Percentiles rank a stretch among this genome's conserved stretches.
phyloP scores from a whole-genome alignment of 2,113 vertebrate genomes.

The Alaudala cheleensis region DNA sequence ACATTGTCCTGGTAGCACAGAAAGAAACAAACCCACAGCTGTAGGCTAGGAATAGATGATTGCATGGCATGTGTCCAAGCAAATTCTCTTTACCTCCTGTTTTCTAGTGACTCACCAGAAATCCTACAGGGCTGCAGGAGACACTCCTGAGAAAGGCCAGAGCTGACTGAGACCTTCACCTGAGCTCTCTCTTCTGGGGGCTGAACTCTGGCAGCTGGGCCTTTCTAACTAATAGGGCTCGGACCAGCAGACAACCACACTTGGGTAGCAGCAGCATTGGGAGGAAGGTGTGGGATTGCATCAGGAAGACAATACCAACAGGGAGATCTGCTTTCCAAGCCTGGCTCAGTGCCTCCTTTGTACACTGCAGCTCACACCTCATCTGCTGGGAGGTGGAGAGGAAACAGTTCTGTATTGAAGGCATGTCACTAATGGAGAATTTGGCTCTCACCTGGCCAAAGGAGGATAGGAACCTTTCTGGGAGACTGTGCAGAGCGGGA shows the following conservation, averaged over 20 bases:
- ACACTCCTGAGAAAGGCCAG: not conserved
- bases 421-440: not conserved
- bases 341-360: not conserved
- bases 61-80: not conserved
- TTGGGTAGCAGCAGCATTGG: not conserved
- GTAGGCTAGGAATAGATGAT: not conserved
- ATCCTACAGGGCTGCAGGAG: not conserved
- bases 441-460: not conserved
- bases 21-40: not conserved
- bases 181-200: not conserved
- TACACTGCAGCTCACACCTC: not conserved
- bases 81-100: not conserved
- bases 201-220: not conserved
- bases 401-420: not conserved
- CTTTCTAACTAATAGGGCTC: accelerated
- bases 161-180: not conserved
- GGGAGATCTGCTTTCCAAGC: not conserved
- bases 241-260: not conserved
- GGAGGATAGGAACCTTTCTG: not conserved
- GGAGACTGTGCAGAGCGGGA: not conserved
- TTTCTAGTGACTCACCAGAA: not conserved
- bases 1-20: not conserved
- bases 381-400: not conserved
- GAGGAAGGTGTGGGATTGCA: not conserved
- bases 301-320: not conserved